Base-by-base conservation (phyloP, 2,888 invertebrate species). In the Embidobia sp. region DNA sequence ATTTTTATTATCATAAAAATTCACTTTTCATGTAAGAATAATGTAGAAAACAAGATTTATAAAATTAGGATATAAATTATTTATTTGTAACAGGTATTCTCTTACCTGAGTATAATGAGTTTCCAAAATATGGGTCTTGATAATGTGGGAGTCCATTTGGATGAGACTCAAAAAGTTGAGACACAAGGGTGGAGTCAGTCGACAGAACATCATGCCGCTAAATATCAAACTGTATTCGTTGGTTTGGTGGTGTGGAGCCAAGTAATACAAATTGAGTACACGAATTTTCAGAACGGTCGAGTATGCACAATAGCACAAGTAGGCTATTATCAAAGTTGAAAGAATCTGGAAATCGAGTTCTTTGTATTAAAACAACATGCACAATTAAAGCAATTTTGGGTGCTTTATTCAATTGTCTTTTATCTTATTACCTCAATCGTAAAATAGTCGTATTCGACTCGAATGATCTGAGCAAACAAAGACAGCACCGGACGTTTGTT, bases 201-300 rank as follows among this genome's bases (percentile, higher is more conserved):
- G 94, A 87, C 98, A 99, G 31, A 98, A 92, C 93, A 98, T 93
- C 99, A 99, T 98, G 64, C 99, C 99, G 82, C 97, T 97, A 91
- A 99, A 98, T 86, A 99, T 97, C 76, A 99, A 93, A 88, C 98
- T 98, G 91, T 99, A 98, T 88, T 99, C 99, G 88, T 99, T 98
- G 4, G 99, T 99, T 90, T 98, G 97, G 90, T 99, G 99, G 88
- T 98, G 96, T 0, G 98, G 96, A 2, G 99, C 98, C 81, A 99
- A 91, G 89, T 99, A 98, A 91, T 99, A 99, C 81, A 98, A 93
- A 91, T 99, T 99, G 42, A 99, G 93, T 22, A 99, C 94, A 55
- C 97, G 93, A 82, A 99, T 97, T 90, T 98, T 97, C 83, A 99
- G 94, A 33, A 99, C 96, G 0, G 99, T 99, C 16, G 97, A 99